Conservation (phyloP, 2,797 vertebrate species). For the Pygocentrus nattereri region DNA sequence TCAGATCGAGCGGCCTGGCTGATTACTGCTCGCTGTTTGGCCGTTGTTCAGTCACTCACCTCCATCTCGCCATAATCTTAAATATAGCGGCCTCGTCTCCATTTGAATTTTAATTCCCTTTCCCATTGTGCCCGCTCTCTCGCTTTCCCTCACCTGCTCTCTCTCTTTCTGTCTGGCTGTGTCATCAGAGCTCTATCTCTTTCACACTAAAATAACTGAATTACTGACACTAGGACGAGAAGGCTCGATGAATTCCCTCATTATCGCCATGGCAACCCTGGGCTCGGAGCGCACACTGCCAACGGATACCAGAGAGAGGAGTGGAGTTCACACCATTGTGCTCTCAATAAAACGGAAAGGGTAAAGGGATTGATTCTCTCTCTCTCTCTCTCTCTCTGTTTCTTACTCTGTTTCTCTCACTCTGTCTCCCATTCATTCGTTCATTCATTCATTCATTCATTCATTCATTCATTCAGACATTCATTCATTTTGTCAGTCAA, state of each 20-base stretch:
- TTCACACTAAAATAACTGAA: constrained; percentile 40
- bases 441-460: too few species aligned
- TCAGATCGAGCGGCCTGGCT: not conserved
- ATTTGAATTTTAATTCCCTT: constrained; percentile 9
- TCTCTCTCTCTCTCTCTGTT: not conserved
- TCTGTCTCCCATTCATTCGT: not conserved
- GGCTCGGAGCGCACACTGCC: not conserved
- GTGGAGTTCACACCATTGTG: constrained; percentile 19
- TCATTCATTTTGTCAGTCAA: not conserved
- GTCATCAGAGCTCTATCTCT: constrained; percentile 13
- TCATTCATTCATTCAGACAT: too few species aligned
- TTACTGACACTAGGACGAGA: constrained; percentile 34
- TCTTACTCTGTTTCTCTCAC: not conserved
- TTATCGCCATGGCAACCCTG: constrained; percentile 26
- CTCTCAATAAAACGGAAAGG: constrained; percentile 23
- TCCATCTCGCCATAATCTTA: constrained; percentile 9
- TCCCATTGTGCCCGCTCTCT: not conserved
- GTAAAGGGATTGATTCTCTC: constrained; percentile 9
- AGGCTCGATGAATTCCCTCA: constrained; percentile 44
- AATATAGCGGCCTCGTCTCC: constrained; percentile 4
- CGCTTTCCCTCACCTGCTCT: not conserved
- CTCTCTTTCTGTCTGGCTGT: not conserved
- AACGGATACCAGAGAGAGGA: constrained; percentile 11
- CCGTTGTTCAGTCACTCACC: not conserved
- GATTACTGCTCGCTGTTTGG: not conserved